Base-by-base conservation (phyloP, 2,113 vertebrate genomes). In the Antennarius striatus region DNA sequence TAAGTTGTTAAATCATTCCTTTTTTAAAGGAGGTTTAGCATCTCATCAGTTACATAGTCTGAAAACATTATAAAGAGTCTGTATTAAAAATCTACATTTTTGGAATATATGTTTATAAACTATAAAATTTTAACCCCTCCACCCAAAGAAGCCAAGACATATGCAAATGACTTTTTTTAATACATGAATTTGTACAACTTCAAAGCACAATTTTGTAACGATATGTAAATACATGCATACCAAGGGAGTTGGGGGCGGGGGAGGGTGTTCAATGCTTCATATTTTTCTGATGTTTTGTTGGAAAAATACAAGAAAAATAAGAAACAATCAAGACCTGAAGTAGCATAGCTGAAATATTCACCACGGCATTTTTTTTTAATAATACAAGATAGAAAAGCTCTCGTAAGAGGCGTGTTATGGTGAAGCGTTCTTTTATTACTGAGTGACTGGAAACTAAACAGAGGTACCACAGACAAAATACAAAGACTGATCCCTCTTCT, bases 111-210 rank as follows among this genome's bases (percentile, higher is more conserved):
- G 5, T 52, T 40, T 32, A 42, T 0, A 53, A 56, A 71, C 9
- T 8, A 2, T 16, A 1, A 36, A 36, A 7, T 7, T 3, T 1
- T 50, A 16, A 17, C n/a, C 15, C 28, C n/a, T 9, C n/a, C 56
- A 36, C 32, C 32, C 32, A 73, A 83, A 67, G 52, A 86, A 65
- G 40, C 73, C 59, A 71, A 13, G 6, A 84, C 65, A 65, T 71
- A 22, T 72, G 61, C 54, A 70, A 71, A 83, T 14, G 0, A 72
- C 46, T 68, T 28, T 75, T 78, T 86, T 89, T 83, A 85, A 85
- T 84, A 83, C 80, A 87, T 54, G 9, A 60, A 46, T 70, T 28
- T 85, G 55, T 75, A 75, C 62, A 78, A 62, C 30, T 81, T 57
- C 73, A 72, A 70, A 74, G 46, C 36, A 83, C 80, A 85, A 56